phyloP scores from a whole-genome alignment of 2,888 invertebrate genomes.

The Thera obeliscata region DNA sequence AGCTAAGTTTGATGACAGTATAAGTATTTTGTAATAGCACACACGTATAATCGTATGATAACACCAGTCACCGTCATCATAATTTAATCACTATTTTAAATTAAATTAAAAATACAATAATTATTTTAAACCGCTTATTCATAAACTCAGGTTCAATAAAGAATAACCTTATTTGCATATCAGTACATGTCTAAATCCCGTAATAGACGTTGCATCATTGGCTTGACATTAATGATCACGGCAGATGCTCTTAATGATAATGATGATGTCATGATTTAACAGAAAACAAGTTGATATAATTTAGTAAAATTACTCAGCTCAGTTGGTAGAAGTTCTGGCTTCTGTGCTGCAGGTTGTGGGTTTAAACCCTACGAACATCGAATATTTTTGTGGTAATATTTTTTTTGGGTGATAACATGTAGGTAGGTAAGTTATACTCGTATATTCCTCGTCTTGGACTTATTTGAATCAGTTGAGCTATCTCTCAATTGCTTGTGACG shows the following conservation, averaged over 20 bases:
- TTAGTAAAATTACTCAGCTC: constrained; percentile 1
- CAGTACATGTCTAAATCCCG: constrained; percentile 4
- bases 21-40: too few species aligned
- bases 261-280: constrained; percentile 28
- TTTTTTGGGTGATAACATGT: too few species aligned
- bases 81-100: not conserved
- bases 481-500: too few species aligned
- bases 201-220: constrained; percentile 23
- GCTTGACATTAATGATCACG: constrained; percentile 24
- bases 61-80: not conserved
- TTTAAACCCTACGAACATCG: too few species aligned
- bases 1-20: too few species aligned
- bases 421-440: too few species aligned
- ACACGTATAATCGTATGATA: too few species aligned
- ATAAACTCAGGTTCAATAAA: not conserved
- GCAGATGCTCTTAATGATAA: constrained; percentile 25
- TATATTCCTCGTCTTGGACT: too few species aligned
- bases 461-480: too few species aligned
- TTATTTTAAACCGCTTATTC: not conserved
- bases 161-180: constrained; percentile 10
- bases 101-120: not conserved
- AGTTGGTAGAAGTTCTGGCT: not conserved
- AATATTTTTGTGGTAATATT: too few species aligned
- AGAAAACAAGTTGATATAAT: constrained; percentile 3
- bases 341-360: too few species aligned